A percentile compares a stretch with the other conserved stretches of the same genome.
Evolutionary conservation across 1,140 invertebrate genomes (phyloP).

Genomic region (Holotrichia oblita): DNA sequence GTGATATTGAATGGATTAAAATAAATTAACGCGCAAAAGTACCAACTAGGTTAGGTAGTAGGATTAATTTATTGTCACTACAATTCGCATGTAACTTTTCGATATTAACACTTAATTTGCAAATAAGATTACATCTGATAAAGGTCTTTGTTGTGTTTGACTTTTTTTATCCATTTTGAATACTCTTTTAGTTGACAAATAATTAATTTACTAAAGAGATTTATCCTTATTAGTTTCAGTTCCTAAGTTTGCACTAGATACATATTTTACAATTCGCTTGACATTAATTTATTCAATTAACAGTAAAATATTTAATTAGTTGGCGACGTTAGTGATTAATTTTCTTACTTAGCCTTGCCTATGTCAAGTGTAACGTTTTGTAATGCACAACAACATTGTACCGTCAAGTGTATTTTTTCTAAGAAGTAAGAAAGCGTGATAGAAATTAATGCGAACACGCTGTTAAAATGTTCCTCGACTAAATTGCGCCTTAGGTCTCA

Average conservation of each 20-base stretch:
- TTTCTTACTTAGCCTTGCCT: background rate
- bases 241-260: background rate
- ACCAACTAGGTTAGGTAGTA: too few species aligned
- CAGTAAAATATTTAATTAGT: background rate
- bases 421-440: background rate
- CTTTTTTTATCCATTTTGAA: too few species aligned
- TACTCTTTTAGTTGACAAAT: too few species aligned
- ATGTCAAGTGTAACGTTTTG: background rate
- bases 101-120: too few species aligned
- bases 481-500: background rate
- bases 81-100: too few species aligned
- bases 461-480: background rate
- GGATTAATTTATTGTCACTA: too few species aligned
- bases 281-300: conserved; percentile 10
- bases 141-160: too few species aligned
- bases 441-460: conserved; percentile 3
- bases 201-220: background rate
- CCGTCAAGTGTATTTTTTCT: background rate
- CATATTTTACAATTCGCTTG: background rate
- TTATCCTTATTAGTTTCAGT: background rate
- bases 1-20: too few species aligned
- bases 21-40: too few species aligned
- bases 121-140: too few species aligned
- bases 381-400: background rate
- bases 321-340: background rate